Evolutionary conservation across 2,113 vertebrate species (phyloP), one percentile per base, ranked within the genome.

Genomic region (Dromiciops gliroides): DNA sequence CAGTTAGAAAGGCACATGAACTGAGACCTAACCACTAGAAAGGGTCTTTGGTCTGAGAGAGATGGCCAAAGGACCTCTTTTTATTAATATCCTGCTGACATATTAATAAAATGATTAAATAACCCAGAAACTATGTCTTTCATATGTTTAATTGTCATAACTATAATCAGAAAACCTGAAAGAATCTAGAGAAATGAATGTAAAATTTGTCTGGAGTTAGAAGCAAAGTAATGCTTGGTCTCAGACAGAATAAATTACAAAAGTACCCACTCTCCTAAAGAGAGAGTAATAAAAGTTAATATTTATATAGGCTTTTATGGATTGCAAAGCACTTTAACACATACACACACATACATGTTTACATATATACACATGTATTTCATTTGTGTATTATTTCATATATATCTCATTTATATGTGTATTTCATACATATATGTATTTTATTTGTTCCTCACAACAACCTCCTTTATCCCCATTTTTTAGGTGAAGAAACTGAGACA

Each of bases 131-230:
- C n/a, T n/a, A n/a, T n/a, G n/a, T n/a, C n/a, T n/a, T n/a, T n/a
- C n/a, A n/a, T n/a, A n/a, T n/a, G n/a, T n/a, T n/a, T n/a, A n/a
- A n/a, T n/a, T n/a, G n/a, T n/a, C n/a, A n/a, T n/a, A n/a, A n/a
- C n/a, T 95, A 93, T 95, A 83, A 93, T 96, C 94, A 95, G 24
- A 96, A 97, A 67, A 94, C 95, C 37, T 49, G 95, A 92, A 96
- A 92, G n/a, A 94, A 75, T 92, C 90, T 92, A 95, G 75, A 93
- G 90, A 37, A 95, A 94, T 94, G 48, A 53, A 90, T 95, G 88
- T 93, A 96, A 97, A 93, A 48, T 52, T 94, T 92, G 48, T 95
- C 56, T 95, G 88, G 94, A 96, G 88, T 75, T 24, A 52, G 96
- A 95, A 95, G 31, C 91, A 96, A 92, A 2, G 0, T 1, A 93